Base-by-base conservation (phyloP, 1,140 invertebrate genomes). In the Neoseiulus cucumeris region DNA sequence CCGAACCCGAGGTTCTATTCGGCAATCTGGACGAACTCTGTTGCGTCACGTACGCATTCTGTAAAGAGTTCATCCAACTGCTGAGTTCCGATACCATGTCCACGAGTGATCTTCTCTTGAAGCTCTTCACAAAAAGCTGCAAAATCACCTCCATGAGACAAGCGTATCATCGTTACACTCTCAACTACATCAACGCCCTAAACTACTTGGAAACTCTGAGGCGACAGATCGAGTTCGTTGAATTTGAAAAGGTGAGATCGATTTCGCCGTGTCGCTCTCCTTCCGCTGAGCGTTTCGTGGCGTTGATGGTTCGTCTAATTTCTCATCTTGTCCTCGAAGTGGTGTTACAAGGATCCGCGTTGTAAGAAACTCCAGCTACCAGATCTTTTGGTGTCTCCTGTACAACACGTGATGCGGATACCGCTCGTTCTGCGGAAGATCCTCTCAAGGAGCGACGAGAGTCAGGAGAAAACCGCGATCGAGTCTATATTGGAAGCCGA, bases 1-100 rank as follows among this genome's bases (percentile, higher is more conserved):
- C 82, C 7, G 84, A 85, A 71, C 84, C 83, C 0, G 82, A 83
- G 69, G 77, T 84, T 41, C 75, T 85, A 7, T 85, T 85, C 73
- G 83, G 83, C 28, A 85, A 85, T 73, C 72, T 85, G 65, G 83
- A 85, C 71, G 83, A 85, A 72, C 75, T 85, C 0, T 84, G 82
- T 70, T 80, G 81, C 71, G 82, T 84, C 1, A 83, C 82, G 22
- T 82, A 84, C 72, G 81, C 79, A 9, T 85, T 84, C 72, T 84
- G 83, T 72, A 82, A 82, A 72, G 82, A 83, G 68, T 84, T 84
- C 71, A 76, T 82, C 17, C 79, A 80, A 68, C 76, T 81, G 65
- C 78, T 78, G 68, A 76, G 74, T 66, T 64, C 75, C 71, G 71
- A 75, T 73, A 76, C 79, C 66, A 69, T 76, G 7, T 72, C 79